Evolutionary conservation across 2,113 vertebrate genomes (phyloP).

Genomic region (Mormoops blainvillei): DNA sequence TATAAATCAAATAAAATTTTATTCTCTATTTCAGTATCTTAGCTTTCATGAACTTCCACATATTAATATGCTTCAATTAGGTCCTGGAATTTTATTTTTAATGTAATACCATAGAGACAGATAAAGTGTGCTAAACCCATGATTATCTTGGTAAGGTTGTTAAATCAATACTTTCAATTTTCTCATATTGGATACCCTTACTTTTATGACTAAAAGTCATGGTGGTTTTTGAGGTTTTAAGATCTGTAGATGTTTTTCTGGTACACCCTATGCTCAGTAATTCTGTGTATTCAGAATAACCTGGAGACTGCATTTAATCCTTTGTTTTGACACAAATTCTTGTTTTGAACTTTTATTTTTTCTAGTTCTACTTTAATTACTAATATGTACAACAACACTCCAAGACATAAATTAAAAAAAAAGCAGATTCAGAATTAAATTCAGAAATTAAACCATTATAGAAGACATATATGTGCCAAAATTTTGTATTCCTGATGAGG

Average conservation of each 20-base stretch:
- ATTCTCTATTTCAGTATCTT: conserved; percentile 9
- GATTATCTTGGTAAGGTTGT: conserved; percentile 21
- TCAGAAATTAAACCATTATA: background rate
- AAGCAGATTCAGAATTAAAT: background rate
- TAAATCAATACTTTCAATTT: conserved; percentile 50
- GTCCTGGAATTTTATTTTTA: conserved; percentile 44
- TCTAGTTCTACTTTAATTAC: background rate
- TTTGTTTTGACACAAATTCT: background rate
- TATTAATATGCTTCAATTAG: background rate
- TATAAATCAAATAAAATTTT: conserved; percentile 43
- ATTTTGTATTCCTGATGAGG: background rate
- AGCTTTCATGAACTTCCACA: conserved; percentile 68
- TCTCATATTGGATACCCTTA: background rate
- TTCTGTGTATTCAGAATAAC: background rate
- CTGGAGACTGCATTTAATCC: background rate
- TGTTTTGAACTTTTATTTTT: background rate
- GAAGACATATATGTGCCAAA: background rate
- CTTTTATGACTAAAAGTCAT: conserved; percentile 10
- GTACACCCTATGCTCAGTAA: background rate
- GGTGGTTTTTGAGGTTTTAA: background rate
- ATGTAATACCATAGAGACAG: conserved; percentile 25
- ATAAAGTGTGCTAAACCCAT: background rate
- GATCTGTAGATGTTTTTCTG: background rate
- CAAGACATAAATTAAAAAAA: background rate
- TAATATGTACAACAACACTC: background rate